phyloP scores from a whole-genome alignment of 2,113 vertebrate genomes.

The Leptodactylus fuscus region DNA sequence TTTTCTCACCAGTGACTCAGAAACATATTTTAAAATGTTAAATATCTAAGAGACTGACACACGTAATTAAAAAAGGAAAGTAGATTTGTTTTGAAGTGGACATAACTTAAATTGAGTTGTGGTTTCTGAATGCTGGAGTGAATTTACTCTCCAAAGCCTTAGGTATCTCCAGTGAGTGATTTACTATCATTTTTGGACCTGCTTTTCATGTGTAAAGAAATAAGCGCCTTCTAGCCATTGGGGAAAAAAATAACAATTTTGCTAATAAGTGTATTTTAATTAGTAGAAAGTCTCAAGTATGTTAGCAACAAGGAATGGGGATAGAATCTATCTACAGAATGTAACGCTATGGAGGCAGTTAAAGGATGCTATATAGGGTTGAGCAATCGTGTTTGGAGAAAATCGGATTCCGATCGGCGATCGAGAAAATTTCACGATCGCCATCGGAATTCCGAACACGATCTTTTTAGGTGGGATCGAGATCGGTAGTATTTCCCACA shows the following conservation, averaged over 20 bases:
- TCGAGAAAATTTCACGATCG: too few relatives aligned
- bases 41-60: neutral
- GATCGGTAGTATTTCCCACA: too few relatives aligned
- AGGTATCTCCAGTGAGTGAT: neutral
- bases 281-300: neutral
- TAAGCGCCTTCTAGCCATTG: neutral
- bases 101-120: slow-evolving; percentile 29
- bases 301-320: neutral
- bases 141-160: neutral
- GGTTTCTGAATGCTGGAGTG: neutral
- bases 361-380: too few relatives aligned
- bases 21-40: slow-evolving; percentile 3
- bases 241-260: slow-evolving; percentile 2
- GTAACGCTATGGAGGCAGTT: neutral
- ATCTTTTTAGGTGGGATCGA: too few relatives aligned
- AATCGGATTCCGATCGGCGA: too few relatives aligned
- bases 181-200: neutral
- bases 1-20: slow-evolving; percentile 30
- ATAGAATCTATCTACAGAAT: too few relatives aligned
- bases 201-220: slow-evolving; percentile 28
- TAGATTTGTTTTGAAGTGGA: slow-evolving; percentile 28
- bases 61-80: neutral
- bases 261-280: slow-evolving; percentile 16
- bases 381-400: too few relatives aligned
- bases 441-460: too few relatives aligned